Conservation (phyloP, 2,797 vertebrate genomes). For the Prionace glauca region DNA sequence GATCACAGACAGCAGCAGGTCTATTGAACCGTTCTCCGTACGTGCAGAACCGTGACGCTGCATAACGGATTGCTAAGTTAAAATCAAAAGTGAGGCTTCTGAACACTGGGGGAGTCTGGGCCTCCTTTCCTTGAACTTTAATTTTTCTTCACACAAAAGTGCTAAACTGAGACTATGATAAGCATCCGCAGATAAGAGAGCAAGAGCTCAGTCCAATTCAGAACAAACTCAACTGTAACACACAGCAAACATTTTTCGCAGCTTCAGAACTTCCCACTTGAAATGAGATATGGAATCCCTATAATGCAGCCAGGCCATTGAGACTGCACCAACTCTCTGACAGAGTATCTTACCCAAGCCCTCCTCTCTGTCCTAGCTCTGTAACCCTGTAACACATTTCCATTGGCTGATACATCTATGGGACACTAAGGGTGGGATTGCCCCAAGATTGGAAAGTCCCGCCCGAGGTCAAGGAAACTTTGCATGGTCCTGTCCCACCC, state of each 20-base stretch:
- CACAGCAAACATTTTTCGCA: neutral
- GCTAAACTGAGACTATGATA: neutral
- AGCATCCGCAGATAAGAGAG: neutral
- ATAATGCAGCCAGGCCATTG: too few species aligned
- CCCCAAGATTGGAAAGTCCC: too few species aligned
- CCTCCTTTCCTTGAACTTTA: neutral
- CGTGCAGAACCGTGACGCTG: neutral
- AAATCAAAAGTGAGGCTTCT: neutral
- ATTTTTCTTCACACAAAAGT: neutral
- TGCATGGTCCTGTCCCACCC: too few species aligned
- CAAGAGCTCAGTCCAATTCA: neutral
- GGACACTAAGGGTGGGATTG: too few species aligned
- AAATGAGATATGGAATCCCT: neutral
- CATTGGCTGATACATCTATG: too few species aligned
- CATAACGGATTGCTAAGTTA: neutral
- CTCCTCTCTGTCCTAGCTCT: too few species aligned
- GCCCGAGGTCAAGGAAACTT: too few species aligned
- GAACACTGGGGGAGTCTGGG: too few species aligned
- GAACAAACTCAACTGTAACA: neutral
- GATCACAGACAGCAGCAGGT: neutral
- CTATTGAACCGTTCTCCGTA: neutral
- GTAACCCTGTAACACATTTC: too few species aligned
- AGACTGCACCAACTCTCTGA: too few species aligned
- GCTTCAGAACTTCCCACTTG: neutral
- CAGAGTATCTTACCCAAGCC: too few species aligned